Base-by-base conservation (phyloP, 2,797 vertebrate genomes). In the Myiothlypis coronata region DNA sequence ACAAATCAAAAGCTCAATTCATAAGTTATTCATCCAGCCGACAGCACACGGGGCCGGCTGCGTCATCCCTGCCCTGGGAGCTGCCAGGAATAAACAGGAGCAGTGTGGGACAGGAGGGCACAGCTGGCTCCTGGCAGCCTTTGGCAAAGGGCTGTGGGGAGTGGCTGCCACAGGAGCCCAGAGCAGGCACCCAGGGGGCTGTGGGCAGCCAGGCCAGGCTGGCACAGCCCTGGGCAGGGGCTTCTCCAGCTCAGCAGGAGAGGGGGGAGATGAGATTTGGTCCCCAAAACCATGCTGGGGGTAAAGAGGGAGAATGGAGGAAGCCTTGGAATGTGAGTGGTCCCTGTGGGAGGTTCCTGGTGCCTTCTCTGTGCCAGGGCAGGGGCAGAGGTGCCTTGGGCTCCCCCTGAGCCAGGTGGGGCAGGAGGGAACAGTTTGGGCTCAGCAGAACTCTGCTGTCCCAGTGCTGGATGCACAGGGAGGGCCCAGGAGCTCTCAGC, bases 1-100 rank as follows among this genome's bases (percentile, higher is more conserved):
- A 63, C 47, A 87, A 89, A 76, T 94, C 75, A 96, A 94, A 92
- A 77, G 92, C 86, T 95, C 90, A 0, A 84, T 91, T 94, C 90
- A 95, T 76, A 95, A 90, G 75, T 94, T 94, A 82, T 34, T 72
- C 39, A 88, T 59, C 41, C 55, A 32, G 5, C 28, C 3, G 28
- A 1, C 89, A 83, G 91, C 87, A 43, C 14, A 11, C 2, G 0
- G 4, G 46, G 52, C 70, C 1, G 26, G 4, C 69, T 87, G 85
- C 82, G 15, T 91, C 96, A 86, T 22, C 27, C 1, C 37, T 30
- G 80, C 90, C 8, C 5, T 11, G 37, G 5, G 82, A 61, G 56
- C 79, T 60, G 69, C 46, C 76, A 14, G 50, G 23, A 91, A 94
- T 90, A 90, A 95, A 95, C 1, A 70, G 92, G 70, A 83, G 9